These are phyloP conservation scores for Drosophila tani DNA, from an alignment of 1,140 invertebrate species.

Conservation along the genomic window DNA sequence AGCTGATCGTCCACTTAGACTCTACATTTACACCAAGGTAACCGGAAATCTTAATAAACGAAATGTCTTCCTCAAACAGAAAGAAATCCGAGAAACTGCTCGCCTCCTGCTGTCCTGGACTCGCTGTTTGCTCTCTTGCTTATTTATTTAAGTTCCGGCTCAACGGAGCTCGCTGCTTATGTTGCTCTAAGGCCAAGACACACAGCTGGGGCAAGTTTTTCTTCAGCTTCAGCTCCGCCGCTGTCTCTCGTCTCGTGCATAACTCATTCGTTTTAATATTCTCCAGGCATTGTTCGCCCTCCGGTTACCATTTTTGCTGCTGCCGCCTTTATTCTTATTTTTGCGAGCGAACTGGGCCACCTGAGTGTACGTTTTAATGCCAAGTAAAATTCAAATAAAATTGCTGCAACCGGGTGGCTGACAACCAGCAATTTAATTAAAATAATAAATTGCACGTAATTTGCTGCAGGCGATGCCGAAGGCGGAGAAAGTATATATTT, in stretches of 20 bases:
- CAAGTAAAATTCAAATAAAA: conserved; percentile 58
- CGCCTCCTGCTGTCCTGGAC: conserved; percentile 4
- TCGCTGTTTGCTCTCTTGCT: conserved; percentile 39
- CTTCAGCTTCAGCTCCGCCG: not conserved
- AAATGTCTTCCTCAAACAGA: conserved; percentile 21
- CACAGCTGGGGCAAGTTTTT: conserved; percentile 57
- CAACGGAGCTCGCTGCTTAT: conserved; percentile 53
- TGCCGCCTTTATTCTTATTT: conserved; percentile 24
- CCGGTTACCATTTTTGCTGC: conserved; percentile 22
- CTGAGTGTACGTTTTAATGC: conserved; percentile 42
- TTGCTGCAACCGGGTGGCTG: conserved; percentile 43
- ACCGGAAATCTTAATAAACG: conserved; percentile 32
- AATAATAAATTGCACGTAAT: conserved; percentile 76
- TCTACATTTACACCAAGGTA: conserved; percentile 1
- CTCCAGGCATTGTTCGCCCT: conserved; percentile 48
- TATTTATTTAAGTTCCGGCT: conserved; percentile 71
- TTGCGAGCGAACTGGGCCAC: conserved; percentile 18
- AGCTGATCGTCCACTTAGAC: conserved; percentile 1
- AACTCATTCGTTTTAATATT: conserved; percentile 78
- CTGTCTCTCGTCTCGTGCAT: conserved; percentile 39
- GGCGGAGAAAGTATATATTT: not conserved
- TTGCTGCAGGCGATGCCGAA: conserved; percentile 35
- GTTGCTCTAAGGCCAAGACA: conserved; percentile 40
- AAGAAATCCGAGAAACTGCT: conserved; percentile 23
- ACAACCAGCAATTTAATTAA: conserved; percentile 72